Conservation (phyloP, 2,888 invertebrate genomes). For the Meteorus colon region DNA sequence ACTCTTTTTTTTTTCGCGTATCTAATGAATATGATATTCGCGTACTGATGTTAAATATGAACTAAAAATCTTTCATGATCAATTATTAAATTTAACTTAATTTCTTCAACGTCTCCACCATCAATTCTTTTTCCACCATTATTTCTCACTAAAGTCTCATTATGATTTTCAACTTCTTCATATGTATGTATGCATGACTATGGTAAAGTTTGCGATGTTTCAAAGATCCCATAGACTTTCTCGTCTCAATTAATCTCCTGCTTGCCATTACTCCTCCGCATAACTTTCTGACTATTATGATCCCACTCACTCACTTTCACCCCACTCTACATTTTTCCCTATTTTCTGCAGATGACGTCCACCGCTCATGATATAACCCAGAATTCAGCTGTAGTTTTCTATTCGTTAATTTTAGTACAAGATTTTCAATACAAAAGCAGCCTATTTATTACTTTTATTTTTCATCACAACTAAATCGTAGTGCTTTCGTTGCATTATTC, state of each 20-base stretch:
- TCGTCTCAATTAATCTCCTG: constrained; percentile 18
- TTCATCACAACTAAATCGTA: not conserved
- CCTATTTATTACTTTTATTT: not conserved
- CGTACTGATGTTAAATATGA: not conserved
- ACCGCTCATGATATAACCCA: not conserved
- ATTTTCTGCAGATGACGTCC: constrained; percentile 10
- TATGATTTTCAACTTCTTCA: not conserved
- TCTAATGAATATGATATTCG: too few species aligned
- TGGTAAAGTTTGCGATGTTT: not conserved
- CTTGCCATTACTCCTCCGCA: not conserved
- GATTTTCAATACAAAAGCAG: not conserved
- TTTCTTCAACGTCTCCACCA: not conserved
- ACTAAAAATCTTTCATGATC: not conserved
- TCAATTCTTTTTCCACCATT: not conserved
- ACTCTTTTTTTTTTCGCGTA: too few species aligned
- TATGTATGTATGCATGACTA: not conserved
- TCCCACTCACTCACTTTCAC: not conserved
- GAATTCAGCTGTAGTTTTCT: not conserved
- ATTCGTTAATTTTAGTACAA: too few species aligned
- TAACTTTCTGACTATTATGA: constrained; percentile 19
- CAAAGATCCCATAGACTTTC: constrained; percentile 7
- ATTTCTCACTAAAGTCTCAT: not conserved
- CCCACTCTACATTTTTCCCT: not conserved
- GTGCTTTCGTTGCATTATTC: not conserved
- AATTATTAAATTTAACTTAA: not conserved